A percentile compares a stretch with the other conserved stretches of the same genome.
Conservation (phyloP, 2,888 invertebrate genomes). For the Endotricha flammealis region DNA sequence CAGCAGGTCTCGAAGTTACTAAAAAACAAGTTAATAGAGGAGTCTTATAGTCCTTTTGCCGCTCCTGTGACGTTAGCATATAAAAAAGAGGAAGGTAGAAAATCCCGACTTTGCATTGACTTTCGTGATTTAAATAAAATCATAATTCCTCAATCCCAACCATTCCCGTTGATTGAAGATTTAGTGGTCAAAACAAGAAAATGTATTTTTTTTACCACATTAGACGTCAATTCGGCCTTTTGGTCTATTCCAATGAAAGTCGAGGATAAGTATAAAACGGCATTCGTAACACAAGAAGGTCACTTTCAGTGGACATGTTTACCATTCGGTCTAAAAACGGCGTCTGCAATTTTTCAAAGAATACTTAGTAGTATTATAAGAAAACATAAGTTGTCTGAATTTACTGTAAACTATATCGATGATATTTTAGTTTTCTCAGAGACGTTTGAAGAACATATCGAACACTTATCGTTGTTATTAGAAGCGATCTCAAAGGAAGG, state of each 20-base stretch:
- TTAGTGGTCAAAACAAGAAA: no score
- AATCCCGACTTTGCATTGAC: no score
- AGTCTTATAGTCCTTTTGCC: constrained; percentile 28
- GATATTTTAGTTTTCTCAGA: constrained; percentile 23
- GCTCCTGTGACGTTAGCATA: constrained; percentile 27
- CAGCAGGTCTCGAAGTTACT: no score
- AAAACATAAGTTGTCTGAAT: constrained; percentile 8
- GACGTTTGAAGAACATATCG: constrained; percentile 22
- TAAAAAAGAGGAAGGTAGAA: constrained; percentile 29
- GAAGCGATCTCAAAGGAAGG: constrained; percentile 21
- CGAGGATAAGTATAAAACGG: constrained; percentile 37
- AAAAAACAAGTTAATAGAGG: no score
- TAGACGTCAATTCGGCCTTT: constrained; percentile 45
- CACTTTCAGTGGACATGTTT: no score
- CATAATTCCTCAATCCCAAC: constrained; percentile 26
- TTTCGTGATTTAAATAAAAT: no score
- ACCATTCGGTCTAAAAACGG: no score
- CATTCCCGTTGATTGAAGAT: no score
- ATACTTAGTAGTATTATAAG: constrained; percentile 27
- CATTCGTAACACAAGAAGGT: no score
- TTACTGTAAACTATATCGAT: constrained; percentile 12
- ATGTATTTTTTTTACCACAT: constrained; percentile 33
- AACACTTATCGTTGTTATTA: constrained; percentile 19
- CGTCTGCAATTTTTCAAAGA: constrained; percentile 42
- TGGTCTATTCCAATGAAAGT: constrained; percentile 41